Evolutionary conservation across 2,797 vertebrate species (phyloP).

Genomic region (Botia kubotai): DNA sequence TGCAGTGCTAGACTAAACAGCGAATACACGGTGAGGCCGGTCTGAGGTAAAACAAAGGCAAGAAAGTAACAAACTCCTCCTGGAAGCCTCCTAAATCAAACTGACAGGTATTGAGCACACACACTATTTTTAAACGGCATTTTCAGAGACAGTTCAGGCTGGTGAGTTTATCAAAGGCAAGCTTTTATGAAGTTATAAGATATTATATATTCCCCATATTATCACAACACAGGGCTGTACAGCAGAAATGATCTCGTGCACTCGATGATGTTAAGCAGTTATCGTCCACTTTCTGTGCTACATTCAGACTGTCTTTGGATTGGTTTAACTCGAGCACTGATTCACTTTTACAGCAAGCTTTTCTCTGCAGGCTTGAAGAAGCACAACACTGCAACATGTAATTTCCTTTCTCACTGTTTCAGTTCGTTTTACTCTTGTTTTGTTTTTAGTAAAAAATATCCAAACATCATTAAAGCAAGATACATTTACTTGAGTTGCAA

Average conservation of each 20-base stretch:
- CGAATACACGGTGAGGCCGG: constrained; percentile 17
- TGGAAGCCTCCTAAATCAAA: constrained; percentile 42
- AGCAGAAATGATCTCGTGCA: background rate
- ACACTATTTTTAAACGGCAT: constrained; percentile 44
- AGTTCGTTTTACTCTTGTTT: background rate
- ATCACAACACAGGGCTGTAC: background rate
- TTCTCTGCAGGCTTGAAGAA: background rate
- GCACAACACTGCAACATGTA: background rate
- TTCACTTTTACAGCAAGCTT: background rate
- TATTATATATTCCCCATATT: background rate
- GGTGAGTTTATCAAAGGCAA: constrained; percentile 49
- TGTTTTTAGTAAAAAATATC: background rate
- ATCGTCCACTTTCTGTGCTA: background rate
- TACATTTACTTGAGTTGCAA: background rate
- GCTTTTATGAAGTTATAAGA: constrained; percentile 2
- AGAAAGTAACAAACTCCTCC: constrained; percentile 9
- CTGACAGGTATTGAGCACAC: constrained; percentile 41
- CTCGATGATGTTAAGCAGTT: background rate
- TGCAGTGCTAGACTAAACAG: constrained; percentile 30
- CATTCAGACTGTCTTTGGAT: background rate
- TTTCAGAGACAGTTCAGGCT: constrained; percentile 37
- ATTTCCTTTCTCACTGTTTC: background rate
- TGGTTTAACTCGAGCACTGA: background rate
- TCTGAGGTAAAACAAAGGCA: constrained; percentile 23
- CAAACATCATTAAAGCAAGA: constrained; percentile 1